Base-by-base conservation (phyloP, 2,113 vertebrate genomes). In the Mobula hypostoma region DNA sequence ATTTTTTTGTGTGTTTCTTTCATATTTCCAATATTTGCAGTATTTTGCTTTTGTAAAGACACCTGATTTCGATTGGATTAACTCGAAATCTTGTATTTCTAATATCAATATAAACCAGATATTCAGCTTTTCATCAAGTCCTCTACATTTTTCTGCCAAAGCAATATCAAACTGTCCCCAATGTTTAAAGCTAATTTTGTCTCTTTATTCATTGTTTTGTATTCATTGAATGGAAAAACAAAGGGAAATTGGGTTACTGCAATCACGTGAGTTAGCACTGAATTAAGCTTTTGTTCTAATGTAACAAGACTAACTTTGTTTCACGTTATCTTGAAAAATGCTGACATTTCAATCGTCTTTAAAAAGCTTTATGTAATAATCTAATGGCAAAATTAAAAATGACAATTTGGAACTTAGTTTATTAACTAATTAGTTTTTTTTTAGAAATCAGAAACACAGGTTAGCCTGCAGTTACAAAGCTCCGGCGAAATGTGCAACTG, bases 291-390 rank as follows among this genome's bases (percentile, higher is more conserved):
- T 66, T 17, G 12, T 32, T 88, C 58, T 32, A 61, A 90, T 90
- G 85, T 66, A 90, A 90, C 27, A 90, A 90, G 61, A 32, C 15
- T 68, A 90, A 90, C 61, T 63, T 88, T n/a, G 14, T n/a, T 90
- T 66, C 29, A 90, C 2, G 11, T 90, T 90, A 36, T 68, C 29
- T 19, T 19, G 27, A 66, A 87, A 48, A 90, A 61, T 90, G 17
- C 61, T 32, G n/a, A 32, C 14, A 90, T 90, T 87, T 90, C 63
- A 66, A 66, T 32, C 61, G 66, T 66, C 12, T n/a, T 66, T 88
- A 27, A 63, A 17, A 6, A 32, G 29, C 85, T 85, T 56, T 0
- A 87, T 27, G 3, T 29, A 27, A 66, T 27, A 17, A 11, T 90
- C 29, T 19, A 6, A 68, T 66, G 85, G 17, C 32, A 90, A 90